A percentile compares a stretch with the other conserved stretches of the same genome.
phyloP scores from a whole-genome alignment of 1,140 invertebrate genomes.

The Drosophila varians region DNA sequence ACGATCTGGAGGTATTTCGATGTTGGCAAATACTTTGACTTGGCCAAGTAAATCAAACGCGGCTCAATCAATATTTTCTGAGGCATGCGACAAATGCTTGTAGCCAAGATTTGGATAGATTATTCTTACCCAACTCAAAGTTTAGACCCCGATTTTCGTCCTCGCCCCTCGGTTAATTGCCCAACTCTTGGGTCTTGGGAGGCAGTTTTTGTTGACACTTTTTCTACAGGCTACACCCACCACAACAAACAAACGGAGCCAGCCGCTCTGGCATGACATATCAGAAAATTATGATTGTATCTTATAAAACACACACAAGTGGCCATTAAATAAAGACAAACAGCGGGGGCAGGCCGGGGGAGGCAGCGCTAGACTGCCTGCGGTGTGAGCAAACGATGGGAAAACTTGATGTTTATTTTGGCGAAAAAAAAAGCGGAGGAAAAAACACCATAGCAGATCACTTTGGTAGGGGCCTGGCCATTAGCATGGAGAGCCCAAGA shows the following conservation, averaged over 20 bases:
- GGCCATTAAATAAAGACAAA: slow-evolving; percentile 44
- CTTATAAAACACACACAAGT: slow-evolving; percentile 71
- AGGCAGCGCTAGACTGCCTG: background rate
- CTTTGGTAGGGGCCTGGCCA: slow-evolving; percentile 54
- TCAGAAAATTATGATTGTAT: slow-evolving; percentile 78
- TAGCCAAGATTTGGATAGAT: slow-evolving; percentile 17
- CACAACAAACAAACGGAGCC: slow-evolving; percentile 38
- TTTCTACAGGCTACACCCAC: slow-evolving; percentile 64
- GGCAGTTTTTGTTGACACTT: slow-evolving; percentile 47
- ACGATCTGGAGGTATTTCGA: slow-evolving; percentile 55
- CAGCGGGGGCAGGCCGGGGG: slow-evolving; percentile 1
- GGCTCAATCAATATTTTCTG: slow-evolving; percentile 60
- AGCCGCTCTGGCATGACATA: slow-evolving; percentile 64
- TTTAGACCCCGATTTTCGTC: background rate
- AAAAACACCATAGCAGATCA: slow-evolving; percentile 55
- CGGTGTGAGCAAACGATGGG: slow-evolving; percentile 46
- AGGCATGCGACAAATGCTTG: slow-evolving; percentile 31
- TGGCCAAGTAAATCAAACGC: slow-evolving; percentile 57
- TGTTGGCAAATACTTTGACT: slow-evolving; percentile 62
- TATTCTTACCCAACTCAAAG: background rate
- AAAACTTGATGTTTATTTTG: slow-evolving; percentile 37
- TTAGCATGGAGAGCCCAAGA: slow-evolving; percentile 49
- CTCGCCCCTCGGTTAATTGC: slow-evolving; percentile 6
- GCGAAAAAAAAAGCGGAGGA: slow-evolving; percentile 2
- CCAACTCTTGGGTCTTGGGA: slow-evolving; percentile 23